These are phyloP conservation scores for Xiphorhynchus elegans DNA, from an alignment of 2,113 vertebrate species.

Conservation along the genomic window DNA sequence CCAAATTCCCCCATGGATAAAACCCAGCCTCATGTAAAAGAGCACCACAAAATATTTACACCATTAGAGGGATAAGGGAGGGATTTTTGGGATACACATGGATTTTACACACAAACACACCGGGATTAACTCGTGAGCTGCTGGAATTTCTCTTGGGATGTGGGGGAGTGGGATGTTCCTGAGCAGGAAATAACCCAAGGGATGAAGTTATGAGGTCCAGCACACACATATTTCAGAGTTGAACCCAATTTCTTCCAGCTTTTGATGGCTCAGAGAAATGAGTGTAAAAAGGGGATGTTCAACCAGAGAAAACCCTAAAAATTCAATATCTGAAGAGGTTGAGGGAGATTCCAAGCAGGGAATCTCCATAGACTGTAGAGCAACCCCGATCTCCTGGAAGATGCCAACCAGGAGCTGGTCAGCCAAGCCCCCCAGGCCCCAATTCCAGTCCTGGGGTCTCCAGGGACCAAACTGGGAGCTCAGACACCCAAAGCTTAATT, in stretches of 20 bases:
- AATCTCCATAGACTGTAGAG: background rate
- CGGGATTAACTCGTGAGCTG: background rate
- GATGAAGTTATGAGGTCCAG: background rate
- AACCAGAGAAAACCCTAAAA: background rate
- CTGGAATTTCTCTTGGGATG: background rate
- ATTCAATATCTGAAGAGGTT: background rate
- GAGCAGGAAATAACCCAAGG: background rate
- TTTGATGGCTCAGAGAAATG: background rate
- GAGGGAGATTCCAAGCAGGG: background rate
- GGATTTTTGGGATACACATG: background rate
- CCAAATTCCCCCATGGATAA: background rate
- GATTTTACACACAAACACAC: background rate
- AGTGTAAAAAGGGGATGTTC: background rate
- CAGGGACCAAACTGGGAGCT: background rate
- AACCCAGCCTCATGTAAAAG: background rate
- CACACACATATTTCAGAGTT: background rate
- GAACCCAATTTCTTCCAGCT: background rate
- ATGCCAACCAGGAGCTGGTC: background rate
- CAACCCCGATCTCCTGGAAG: rapidly evolving
- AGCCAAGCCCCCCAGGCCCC: background rate
- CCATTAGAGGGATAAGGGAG: background rate
- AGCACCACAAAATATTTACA: constrained; percentile 8
- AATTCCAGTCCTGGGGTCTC: background rate
- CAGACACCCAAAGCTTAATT: background rate
- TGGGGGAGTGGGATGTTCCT: background rate